Evolutionary conservation across 1,140 invertebrate genomes (phyloP), one percentile per base, ranked within the genome.

Genomic region (Meloidogyne floridensis): DNA sequence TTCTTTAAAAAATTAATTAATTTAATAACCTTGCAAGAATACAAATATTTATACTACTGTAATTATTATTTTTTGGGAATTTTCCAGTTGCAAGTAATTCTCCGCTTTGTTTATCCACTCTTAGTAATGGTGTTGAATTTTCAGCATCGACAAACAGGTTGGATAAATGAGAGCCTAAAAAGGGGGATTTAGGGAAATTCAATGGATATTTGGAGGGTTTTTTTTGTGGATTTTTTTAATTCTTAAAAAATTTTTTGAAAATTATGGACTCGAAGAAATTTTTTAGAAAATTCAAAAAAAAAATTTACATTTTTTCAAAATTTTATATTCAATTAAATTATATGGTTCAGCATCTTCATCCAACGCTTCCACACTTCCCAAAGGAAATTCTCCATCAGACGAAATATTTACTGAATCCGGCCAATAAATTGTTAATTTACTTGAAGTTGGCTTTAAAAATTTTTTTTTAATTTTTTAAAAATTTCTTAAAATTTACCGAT

Each of bases 331-430:
- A 54, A 80, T 81, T 18, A 8, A 7, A 56, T 85, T 83, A 72
- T 86, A 85, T 43, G 84, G 84, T 53, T 70, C 53, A 70, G 13
- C 54, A 75, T 85, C 84, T 20, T 71, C 85, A 75, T 85, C 84
- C 20, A 84, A 43, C 13, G 84, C 85, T 20, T 65, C 32, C 9
- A 85, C 32, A 42, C 56, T 51, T 15, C 81, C 85, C 76, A 86
- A 72, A 5, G 51, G 20, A 3, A 47, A 43, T 18, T 73, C 71
- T 53, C 47, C 51, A 59, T 74, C 20, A 6, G 11, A 20, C 42
- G 18, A 42, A 54, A 43, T 32, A 54, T 54, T 59, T 5, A 59
- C 13, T 51, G 32, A 81, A 54, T 59, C 51, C 1, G 18, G 18
- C 43, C 43, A 15, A 42, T 42, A 47, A 47, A 53, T n/a, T 15